These are phyloP conservation scores for Sesamia inferens DNA, from an alignment of 2,888 invertebrate genomes.

Conservation along the genomic window DNA sequence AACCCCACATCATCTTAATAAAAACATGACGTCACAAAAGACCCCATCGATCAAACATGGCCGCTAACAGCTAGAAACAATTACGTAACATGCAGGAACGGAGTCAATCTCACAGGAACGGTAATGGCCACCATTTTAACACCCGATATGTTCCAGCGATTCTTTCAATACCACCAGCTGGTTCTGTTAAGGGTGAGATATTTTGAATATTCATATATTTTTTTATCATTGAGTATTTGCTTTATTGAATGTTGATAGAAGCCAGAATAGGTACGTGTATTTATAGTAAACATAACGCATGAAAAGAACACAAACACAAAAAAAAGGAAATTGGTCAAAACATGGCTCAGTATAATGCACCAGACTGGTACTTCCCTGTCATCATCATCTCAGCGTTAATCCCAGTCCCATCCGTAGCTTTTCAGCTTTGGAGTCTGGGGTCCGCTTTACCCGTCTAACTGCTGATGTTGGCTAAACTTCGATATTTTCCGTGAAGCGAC, in stretches of 20 bases:
- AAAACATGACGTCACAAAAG: slow-evolving; percentile 24
- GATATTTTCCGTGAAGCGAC: too few relatives aligned
- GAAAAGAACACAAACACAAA: too few relatives aligned
- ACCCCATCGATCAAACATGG: slow-evolving; percentile 43
- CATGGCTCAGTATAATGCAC: too few relatives aligned
- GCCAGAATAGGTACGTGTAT: too few relatives aligned
- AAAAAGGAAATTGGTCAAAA: too few relatives aligned
- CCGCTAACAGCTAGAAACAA: slow-evolving; percentile 43
- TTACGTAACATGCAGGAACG: slow-evolving; percentile 58
- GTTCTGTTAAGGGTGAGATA: slow-evolving; percentile 68
- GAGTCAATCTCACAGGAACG: slow-evolving; percentile 65
- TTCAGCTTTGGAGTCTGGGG: too few relatives aligned
- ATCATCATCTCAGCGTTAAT: too few relatives aligned
- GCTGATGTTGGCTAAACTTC: too few relatives aligned
- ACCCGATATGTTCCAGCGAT: slow-evolving; percentile 71
- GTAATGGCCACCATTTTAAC: slow-evolving; percentile 73
- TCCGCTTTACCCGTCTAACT: too few relatives aligned
- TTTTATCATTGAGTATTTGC: background rate
- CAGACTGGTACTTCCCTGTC: too few relatives aligned
- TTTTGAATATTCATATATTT: background rate
- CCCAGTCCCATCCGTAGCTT: too few relatives aligned
- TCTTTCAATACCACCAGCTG: slow-evolving; percentile 77
- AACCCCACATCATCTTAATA: slow-evolving; percentile 10
- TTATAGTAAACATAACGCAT: too few relatives aligned
- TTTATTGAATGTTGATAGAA: background rate